Evolutionary conservation across 2,888 invertebrate species (phyloP), one percentile per base, ranked within the genome.

Genomic region (Thera obeliscata): DNA sequence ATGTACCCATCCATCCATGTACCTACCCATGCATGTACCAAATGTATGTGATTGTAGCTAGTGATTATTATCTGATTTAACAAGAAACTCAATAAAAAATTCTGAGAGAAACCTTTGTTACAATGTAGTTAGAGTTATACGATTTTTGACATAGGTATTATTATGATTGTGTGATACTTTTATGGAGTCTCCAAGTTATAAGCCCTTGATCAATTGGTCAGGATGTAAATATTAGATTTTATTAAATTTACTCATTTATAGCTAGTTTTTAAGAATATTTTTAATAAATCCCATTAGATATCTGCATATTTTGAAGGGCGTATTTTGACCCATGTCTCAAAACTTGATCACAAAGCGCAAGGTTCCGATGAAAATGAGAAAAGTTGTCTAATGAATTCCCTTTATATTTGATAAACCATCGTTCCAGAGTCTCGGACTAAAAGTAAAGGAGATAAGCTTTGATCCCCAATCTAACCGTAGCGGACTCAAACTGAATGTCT

Each of bases 311-410:
- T 62, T 66, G 41, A 56, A 63, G 60, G 60, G n/a, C 56, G 56
- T 48, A 61, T 61, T 69, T 61, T 63, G 69, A 66, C 69, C 57
- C 66, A 66, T 67, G 63, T 72, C 70, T 72, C 73, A 66, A 77
- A 86, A 82, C 76, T 84, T 81, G 76, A 82, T 81, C 81, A 80
- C 75, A 75, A 76, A 77, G 73, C 76, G 74, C 73, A 79, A 78
- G 78, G 79, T 81, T 81, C 56, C 76, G 82, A 82, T 81, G 81
- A 78, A 86, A 91, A 91, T 91, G 88, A 86, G 83, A 89, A 92
- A 92, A 91, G 89, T 91, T 91, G 87, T 88, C 88, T 89, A 91
- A 90, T 88, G 86, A 88, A 85, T 83, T 77, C 76, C 76, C 74
- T 84, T 87, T 89, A 48, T 63, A 43, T 62, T 65, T 62, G 65